Conservation (phyloP, 2,888 invertebrate genomes). For the Lithophane ornitopus region DNA sequence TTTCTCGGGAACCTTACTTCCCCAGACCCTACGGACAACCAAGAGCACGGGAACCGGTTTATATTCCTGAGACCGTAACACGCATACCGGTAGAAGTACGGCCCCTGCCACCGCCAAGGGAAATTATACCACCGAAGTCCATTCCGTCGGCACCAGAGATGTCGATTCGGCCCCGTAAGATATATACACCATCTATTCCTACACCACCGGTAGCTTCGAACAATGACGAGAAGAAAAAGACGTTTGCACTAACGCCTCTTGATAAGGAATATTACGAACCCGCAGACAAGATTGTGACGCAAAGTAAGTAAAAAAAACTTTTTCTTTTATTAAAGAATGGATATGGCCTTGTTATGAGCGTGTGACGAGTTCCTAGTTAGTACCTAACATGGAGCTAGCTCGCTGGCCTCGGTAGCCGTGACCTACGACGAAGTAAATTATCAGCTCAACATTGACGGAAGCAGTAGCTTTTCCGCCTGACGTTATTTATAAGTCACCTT, state of each 20-base stretch:
- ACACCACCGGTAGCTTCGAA: not conserved
- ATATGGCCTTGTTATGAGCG: constrained; percentile 2
- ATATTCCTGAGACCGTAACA: constrained; percentile 17
- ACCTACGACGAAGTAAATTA: constrained; percentile 1
- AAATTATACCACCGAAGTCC: constrained; percentile 12
- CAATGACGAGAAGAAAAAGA: constrained; percentile 55
- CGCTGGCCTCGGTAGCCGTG: not conserved
- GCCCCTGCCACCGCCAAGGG: constrained; percentile 12
- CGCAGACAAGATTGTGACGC: constrained; percentile 45
- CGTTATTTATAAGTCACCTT: not conserved
- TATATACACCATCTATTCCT: constrained; percentile 4
- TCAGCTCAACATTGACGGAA: constrained; percentile 24
- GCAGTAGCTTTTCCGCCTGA: constrained; percentile 13
- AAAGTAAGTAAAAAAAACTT: constrained; percentile 66
- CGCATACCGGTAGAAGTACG: constrained; percentile 20
- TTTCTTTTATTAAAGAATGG: not conserved
- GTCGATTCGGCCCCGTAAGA: not conserved
- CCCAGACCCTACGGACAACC: constrained; percentile 48
- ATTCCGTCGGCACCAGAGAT: constrained; percentile 1
- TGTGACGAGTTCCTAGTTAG: not conserved
- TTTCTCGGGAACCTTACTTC: constrained; percentile 64
- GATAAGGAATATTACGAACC: constrained; percentile 76
- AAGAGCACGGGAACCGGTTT: not conserved
- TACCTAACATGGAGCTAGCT: not conserved
- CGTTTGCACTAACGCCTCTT: constrained; percentile 77